Evolutionary conservation across 2,888 invertebrate species (phyloP), one percentile per base, ranked within the genome.

Genomic region (Muscina levida): DNA sequence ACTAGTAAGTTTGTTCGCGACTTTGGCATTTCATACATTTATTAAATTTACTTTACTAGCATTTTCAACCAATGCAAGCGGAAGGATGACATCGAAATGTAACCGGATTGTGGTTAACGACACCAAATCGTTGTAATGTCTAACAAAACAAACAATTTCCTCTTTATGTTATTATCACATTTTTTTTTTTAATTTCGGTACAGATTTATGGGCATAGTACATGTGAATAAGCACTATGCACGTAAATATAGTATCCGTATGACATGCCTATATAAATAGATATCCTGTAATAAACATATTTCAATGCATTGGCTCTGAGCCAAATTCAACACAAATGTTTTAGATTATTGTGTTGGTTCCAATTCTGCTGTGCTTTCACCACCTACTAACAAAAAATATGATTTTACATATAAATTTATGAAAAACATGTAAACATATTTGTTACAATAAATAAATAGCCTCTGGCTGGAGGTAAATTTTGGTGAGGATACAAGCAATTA

Each of bases 231-330:
- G 42, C 42, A 62, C 48, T n/a, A 31, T 31, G 31, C 31, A 31
- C 8, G 8, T 31, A 8, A 5, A 8, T 31, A 51, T 39, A 19
- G 53, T 74, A 71, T 57, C 56, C n/a, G n/a, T n/a, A n/a, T n/a
- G n/a, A n/a, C n/a, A 71, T 74, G 46, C 31, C 5, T 22, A 4
- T 19, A 37, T 70, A n/a, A n/a, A 57, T 59, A 65, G 59, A 75
- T 62, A 75, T 79, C 79, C 79, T 72, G 79, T 79, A 75, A 79
- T 79, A 75, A 75, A 75, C 8, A 31, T 79, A 72, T 79, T 72
- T 75, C 67, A 62, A 72, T 79, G 56, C 72, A 68, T 75, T 79
- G 79, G 79, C 79, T 68, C 13, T 11, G 26, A 68, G 79, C 79
- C 79, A 79, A 72, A 22, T 53, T 31, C 31, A 5, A 19, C 46